Evolutionary conservation across 2,797 vertebrate species (phyloP).

Genomic region (Manis pentadactyla): DNA sequence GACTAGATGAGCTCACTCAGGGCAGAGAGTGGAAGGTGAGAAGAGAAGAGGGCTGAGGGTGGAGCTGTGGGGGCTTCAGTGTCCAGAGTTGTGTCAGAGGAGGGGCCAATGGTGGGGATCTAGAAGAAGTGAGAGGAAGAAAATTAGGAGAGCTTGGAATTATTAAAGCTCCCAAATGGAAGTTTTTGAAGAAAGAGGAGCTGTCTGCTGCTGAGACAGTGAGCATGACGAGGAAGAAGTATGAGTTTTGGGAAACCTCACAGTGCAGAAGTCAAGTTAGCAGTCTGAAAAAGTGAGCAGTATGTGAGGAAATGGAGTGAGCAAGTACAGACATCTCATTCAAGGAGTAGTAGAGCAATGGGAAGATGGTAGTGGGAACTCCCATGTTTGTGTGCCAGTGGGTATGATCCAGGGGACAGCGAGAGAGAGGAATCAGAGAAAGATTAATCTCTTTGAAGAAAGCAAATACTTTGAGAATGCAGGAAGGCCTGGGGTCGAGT

Average conservation of each 20-base stretch:
- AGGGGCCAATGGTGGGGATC: background rate
- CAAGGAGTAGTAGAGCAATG: background rate
- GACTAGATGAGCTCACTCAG: background rate
- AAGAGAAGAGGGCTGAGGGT: background rate
- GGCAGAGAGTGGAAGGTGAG: background rate
- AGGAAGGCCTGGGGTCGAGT: background rate
- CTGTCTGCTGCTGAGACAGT: background rate
- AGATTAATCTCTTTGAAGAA: background rate
- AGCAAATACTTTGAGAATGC: background rate
- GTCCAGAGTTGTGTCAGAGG: background rate
- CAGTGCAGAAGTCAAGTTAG: background rate
- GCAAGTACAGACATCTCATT: background rate
- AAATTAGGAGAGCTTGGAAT: background rate
- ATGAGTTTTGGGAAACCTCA: background rate
- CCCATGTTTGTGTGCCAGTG: background rate
- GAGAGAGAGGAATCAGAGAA: background rate
- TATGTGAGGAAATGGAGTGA: background rate
- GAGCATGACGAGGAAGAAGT: background rate
- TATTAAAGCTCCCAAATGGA: background rate
- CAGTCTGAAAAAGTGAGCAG: background rate
- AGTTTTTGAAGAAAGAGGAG: background rate
- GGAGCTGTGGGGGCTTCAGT: background rate
- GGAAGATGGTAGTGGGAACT: background rate
- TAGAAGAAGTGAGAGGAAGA: background rate
- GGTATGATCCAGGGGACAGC: background rate